Conservation (phyloP, 2,797 vertebrate species). For the Semotilus atromaculatus region DNA sequence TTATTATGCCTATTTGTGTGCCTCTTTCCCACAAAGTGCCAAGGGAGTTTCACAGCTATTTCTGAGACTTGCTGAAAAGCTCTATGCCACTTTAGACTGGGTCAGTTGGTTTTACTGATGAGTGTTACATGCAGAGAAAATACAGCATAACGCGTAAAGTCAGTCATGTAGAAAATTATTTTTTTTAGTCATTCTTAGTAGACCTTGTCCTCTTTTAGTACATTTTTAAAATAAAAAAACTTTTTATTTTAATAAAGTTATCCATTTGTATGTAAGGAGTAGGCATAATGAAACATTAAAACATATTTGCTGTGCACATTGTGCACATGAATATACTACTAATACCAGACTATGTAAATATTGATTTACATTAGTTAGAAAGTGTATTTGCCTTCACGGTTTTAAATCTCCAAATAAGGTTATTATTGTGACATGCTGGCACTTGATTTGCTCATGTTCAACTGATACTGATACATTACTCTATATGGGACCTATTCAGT, state of each 20-base stretch:
- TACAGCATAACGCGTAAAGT: background rate
- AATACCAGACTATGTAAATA: background rate
- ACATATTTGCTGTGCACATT: background rate
- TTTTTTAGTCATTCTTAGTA: background rate
- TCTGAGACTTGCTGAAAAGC: conserved; percentile 27
- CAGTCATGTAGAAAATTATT: background rate
- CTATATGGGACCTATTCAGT: background rate
- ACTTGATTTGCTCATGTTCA: background rate
- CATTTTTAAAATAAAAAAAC: background rate
- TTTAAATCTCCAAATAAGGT: background rate
- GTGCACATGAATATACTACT: too few species aligned
- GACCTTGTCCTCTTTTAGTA: background rate
- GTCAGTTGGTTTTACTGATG: conserved; percentile 18
- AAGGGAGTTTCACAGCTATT: background rate
- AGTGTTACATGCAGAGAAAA: background rate
- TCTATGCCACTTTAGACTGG: conserved; percentile 26
- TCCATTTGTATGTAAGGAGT: background rate
- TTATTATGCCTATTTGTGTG: conserved; percentile 29
- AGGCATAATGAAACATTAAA: background rate
- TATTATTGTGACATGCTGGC: background rate
- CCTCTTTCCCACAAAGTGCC: background rate
- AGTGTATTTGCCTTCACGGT: background rate
- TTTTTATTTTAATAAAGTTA: background rate
- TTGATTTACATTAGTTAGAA: background rate
- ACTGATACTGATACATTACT: too few species aligned